Base-by-base conservation (phyloP, 2,888 invertebrate species). In the Pycnomerus fuliginosus region DNA sequence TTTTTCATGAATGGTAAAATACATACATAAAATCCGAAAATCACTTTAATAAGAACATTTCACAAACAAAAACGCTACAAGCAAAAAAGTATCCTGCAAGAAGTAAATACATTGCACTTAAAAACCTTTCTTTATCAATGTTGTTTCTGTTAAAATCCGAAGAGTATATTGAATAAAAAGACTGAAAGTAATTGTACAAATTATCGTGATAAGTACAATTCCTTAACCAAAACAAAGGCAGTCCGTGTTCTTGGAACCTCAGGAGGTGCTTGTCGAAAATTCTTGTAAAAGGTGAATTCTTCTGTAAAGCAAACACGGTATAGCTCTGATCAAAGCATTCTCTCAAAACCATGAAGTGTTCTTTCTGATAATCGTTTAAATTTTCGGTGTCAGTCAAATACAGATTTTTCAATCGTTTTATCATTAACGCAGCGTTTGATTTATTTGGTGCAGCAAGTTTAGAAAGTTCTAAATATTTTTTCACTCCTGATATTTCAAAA, bases 301-400 rank as follows among this genome's bases (percentile, higher is more conserved):
- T 44, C 20, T 48, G 46, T 17, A 64, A 33, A 8, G 50, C 46
- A 33, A 60, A 60, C 1, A 52, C 58, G 10, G 48, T 45, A 30
- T 54, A 54, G 34, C 50, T 47, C 1, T 46, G 44, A 3, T 40
- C 42, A n/a, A 54, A 30, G 23, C 62, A 60, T 4, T 60, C 55
- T 11, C 43, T 46, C 20, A 64, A 32, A 3, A 54, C 52, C 31
- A 47, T 53, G 15, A 54, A 44, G 20, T 53, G 38, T 13, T 38
- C 43, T 4, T 43, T 32, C 7, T 49, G 48, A 5, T 55, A 38
- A 5, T 28, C 15, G 7, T 57, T 47, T 13, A 63, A 50, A 2
- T 32, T 16, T 10, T 52, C 44, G 2, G 55, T 46, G 12, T 60
- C 57, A 3, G 52, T 56, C n/a, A 63, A 53, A 28, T 53, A 62